These are phyloP conservation scores for Drosophila cardini DNA, from an alignment of 1,140 invertebrate species.

Conservation along the genomic window DNA sequence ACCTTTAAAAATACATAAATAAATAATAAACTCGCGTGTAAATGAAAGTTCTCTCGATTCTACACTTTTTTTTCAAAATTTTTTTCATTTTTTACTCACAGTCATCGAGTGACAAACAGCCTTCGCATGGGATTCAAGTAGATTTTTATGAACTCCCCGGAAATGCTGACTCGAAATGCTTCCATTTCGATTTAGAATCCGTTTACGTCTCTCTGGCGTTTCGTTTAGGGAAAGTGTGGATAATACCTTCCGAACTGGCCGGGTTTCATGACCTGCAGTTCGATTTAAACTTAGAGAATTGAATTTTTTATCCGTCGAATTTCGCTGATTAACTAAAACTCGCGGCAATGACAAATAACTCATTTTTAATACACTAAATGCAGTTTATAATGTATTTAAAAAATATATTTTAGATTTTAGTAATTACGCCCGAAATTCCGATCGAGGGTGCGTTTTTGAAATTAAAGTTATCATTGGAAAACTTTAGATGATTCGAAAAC, in stretches of 20 bases:
- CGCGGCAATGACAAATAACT: constrained; percentile 74
- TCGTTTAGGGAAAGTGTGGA: constrained; percentile 70
- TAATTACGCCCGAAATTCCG: background rate
- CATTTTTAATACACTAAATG: constrained; percentile 44
- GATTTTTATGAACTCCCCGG: constrained; percentile 91
- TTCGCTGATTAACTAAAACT: constrained; percentile 46
- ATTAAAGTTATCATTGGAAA: background rate
- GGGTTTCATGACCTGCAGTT: constrained; percentile 45
- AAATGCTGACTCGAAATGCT: constrained; percentile 85
- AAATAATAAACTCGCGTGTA: background rate
- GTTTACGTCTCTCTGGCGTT: constrained; percentile 55
- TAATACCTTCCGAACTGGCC: constrained; percentile 40
- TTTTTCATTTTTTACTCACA: constrained; percentile 84
- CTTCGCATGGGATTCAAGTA: constrained; percentile 89
- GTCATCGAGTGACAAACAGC: constrained; percentile 90
- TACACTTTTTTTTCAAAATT: no score
- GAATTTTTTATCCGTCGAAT: constrained; percentile 47
- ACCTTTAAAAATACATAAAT: background rate
- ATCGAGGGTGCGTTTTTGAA: background rate
- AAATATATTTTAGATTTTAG: background rate
- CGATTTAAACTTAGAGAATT: constrained; percentile 72
- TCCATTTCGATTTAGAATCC: constrained; percentile 79
- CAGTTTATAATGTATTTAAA: constrained; percentile 1
- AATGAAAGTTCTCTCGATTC: background rate
- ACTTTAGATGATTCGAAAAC: background rate